Conservation (phyloP, 2,797 vertebrate species). For the Cercopithecus mitis region DNA sequence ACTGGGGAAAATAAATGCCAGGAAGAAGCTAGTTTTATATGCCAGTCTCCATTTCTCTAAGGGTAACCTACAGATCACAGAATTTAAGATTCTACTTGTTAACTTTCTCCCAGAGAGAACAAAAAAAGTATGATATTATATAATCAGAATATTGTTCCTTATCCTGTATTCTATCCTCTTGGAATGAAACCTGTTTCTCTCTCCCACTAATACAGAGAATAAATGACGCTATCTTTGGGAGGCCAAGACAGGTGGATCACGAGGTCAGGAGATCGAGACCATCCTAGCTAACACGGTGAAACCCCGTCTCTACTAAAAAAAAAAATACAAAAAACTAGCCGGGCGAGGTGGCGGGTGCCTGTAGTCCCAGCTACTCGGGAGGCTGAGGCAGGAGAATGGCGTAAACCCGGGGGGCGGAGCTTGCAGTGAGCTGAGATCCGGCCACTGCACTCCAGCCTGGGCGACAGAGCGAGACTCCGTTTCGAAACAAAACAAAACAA, state of each 20-base stretch:
- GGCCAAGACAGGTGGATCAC: too few species aligned
- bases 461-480: too few species aligned
- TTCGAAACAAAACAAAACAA: too few species aligned
- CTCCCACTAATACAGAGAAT: not conserved
- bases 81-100: not conserved
- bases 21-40: not conserved
- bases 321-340: too few species aligned
- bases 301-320: too few species aligned
- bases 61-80: not conserved
- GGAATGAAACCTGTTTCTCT: not conserved
- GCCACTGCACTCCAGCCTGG: too few species aligned
- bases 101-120: not conserved
- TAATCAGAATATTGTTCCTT: not conserved
- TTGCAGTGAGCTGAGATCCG: too few species aligned
- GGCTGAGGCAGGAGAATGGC: too few species aligned
- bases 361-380: too few species aligned
- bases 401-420: accelerated
- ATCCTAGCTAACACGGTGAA: too few species aligned
- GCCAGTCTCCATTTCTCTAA: not conserved
- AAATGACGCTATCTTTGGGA: not conserved
- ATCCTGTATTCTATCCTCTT: not conserved
- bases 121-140: not conserved
- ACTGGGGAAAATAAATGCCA: not conserved
- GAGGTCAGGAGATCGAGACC: too few species aligned
- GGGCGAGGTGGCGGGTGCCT: too few species aligned